Evolutionary conservation across 2,888 invertebrate genomes (phyloP).

Genomic region (Bombylius major): DNA sequence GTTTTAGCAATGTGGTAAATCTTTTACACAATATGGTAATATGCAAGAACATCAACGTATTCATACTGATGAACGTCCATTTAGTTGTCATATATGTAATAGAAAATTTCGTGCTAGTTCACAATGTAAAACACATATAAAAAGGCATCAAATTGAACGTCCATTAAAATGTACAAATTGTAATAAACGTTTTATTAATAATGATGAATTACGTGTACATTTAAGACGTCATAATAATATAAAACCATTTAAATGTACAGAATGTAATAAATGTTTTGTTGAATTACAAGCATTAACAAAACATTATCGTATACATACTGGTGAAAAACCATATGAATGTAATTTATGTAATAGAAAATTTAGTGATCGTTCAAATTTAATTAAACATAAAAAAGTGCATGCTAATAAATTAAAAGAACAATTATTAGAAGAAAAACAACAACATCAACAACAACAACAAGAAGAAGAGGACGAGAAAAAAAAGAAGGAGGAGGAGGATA

Average conservation of each 20-base stretch:
- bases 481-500: too few species aligned
- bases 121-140: constrained; percentile 53
- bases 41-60: constrained; percentile 62
- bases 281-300: constrained; percentile 50
- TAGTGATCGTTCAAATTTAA: constrained; percentile 51
- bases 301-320: constrained; percentile 53
- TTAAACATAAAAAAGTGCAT: constrained; percentile 39
- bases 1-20: constrained; percentile 50
- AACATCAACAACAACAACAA: too few species aligned
- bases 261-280: constrained; percentile 45
- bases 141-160: constrained; percentile 37
- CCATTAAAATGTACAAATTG: constrained; percentile 47
- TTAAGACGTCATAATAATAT: constrained; percentile 9
- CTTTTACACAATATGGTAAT: constrained; percentile 67
- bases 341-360: constrained; percentile 46
- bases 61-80: constrained; percentile 69
- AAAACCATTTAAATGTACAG: constrained; percentile 30
- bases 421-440: neutral
- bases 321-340: constrained; percentile 43
- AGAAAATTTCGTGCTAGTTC: constrained; percentile 62
- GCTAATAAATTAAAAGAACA: neutral
- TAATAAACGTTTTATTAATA: constrained; percentile 38
- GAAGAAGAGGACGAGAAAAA: too few species aligned
- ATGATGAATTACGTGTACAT: constrained; percentile 4
- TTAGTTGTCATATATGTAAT: constrained; percentile 51